phyloP scores from a whole-genome alignment of 2,113 vertebrate species.

The Apteryx owenii region DNA sequence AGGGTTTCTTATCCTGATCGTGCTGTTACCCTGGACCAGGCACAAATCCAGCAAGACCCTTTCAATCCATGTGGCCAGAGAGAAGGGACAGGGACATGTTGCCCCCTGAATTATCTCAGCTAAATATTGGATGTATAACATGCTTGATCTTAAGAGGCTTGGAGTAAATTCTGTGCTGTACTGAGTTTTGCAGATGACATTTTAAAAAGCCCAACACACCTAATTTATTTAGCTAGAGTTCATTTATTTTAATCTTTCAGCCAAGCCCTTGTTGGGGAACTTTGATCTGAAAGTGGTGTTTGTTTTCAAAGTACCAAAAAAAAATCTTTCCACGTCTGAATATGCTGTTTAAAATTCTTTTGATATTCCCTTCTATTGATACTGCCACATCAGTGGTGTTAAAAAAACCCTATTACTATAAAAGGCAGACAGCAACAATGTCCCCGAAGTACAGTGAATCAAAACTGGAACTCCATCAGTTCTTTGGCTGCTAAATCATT shows the following conservation, averaged over 20 bases:
- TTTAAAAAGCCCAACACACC: neutral
- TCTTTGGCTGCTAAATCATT: constrained; percentile 52
- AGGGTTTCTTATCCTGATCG: neutral
- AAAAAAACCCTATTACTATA: neutral
- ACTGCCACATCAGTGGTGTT: neutral
- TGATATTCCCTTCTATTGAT: constrained; percentile 19
- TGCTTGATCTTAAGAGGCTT: neutral
- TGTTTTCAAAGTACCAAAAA: constrained; percentile 42
- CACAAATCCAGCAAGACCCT: neutral
- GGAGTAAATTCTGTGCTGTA: neutral
- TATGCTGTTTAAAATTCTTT: constrained; percentile 44
- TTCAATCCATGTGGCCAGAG: neutral
- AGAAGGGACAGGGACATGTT: neutral
- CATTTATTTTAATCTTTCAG: constrained; percentile 53
- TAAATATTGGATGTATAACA: neutral
- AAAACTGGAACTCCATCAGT: constrained; percentile 49
- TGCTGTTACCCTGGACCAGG: neutral
- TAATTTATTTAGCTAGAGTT: constrained; percentile 53
- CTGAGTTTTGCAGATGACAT: constrained; percentile 12
- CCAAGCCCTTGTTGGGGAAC: constrained; percentile 26
- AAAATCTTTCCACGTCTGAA: neutral
- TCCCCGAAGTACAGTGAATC: neutral
- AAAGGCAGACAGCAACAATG: neutral
- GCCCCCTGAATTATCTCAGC: neutral
- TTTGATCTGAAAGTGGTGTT: constrained; percentile 44